Base-by-base conservation (phyloP, 1,140 invertebrate species). In the Nasonia giraulti region DNA sequence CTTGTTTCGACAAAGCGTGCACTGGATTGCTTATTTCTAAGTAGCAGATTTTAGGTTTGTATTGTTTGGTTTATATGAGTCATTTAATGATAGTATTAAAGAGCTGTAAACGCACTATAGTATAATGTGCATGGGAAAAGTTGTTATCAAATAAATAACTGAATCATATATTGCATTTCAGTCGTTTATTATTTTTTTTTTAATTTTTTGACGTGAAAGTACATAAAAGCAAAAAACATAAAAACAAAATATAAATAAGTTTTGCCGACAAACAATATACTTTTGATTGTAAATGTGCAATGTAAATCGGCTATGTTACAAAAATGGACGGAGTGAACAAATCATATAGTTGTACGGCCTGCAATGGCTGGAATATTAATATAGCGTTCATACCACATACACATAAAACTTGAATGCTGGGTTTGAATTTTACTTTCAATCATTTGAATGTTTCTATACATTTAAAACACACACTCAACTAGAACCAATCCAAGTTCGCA, bases 241-340 rank as follows among this genome's bases (percentile, higher is more conserved):
- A 80, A 80, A 23, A 23, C 23, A 23, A 23, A 81, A 69, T 76
- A 76, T 69, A 85, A 78, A 85, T 82, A 78, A 69, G 1, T 76
- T 47, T 78, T 85, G 40, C 79, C 44, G 74, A 78, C 44, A 85
- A 68, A 77, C 33, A 14, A 81, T 82, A 62, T 71, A 69, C 17
- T 44, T n/a, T 66, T 77, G 47, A 12, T 82, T 71, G 33, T 68
- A 85, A 55, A 82, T 82, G 84, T 82, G 84, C 84, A 85, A 78
- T 85, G 23, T 75, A 81, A 20, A 77, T 85, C 55, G 74, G 74
- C 66, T 77, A 68, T 85, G 74, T 85, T 82, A 82, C 76, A 86
- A 86, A 82, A 86, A 83, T 86, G 85, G 85, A 86, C 85, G 85
- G 85, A 86, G 76, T 83, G 80, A 82, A 82, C 31, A 79, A 85